Conservation (phyloP, 2,797 vertebrate genomes). For the Nyctalus aviator region DNA sequence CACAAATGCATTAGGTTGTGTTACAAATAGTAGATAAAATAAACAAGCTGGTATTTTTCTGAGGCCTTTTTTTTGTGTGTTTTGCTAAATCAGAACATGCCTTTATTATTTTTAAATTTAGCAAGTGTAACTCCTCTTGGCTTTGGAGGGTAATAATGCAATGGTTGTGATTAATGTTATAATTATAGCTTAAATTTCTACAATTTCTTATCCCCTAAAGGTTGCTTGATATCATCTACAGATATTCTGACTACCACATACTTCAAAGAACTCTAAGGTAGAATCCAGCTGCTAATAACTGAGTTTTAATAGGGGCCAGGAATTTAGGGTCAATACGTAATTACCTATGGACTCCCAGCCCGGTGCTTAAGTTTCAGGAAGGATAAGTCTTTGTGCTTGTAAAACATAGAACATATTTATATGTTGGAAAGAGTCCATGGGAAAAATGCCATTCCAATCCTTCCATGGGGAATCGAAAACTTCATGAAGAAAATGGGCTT, state of each 20-base stretch:
- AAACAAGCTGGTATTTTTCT: conserved; percentile 71
- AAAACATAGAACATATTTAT: conserved; percentile 1
- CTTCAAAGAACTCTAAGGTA: conserved; percentile 44
- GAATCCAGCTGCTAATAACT: conserved; percentile 54
- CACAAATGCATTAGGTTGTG: conserved; percentile 52
- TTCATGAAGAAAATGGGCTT: neutral
- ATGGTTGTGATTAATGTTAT: conserved; percentile 69
- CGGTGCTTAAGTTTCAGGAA: conserved; percentile 48
- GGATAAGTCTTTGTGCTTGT: neutral
- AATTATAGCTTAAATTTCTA: conserved; percentile 72
- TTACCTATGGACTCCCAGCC: conserved; percentile 13
- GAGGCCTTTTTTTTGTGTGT: conserved; percentile 5
- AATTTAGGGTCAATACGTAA: conserved; percentile 34
- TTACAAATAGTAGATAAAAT: conserved; percentile 76
- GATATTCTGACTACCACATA: conserved; percentile 44
- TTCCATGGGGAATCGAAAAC: neutral
- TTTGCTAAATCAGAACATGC: conserved; percentile 71
- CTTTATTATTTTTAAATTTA: conserved; percentile 76
- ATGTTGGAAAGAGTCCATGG: neutral
- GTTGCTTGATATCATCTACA: conserved; percentile 45
- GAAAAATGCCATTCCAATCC: neutral
- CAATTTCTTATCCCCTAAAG: conserved; percentile 57
- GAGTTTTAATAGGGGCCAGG: neutral
- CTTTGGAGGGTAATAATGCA: conserved; percentile 65
- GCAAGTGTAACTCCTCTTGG: conserved; percentile 59